Evolutionary conservation across 2,888 invertebrate species (phyloP), one percentile per base, ranked within the genome.

Genomic region (Agriopis leucophaearia): DNA sequence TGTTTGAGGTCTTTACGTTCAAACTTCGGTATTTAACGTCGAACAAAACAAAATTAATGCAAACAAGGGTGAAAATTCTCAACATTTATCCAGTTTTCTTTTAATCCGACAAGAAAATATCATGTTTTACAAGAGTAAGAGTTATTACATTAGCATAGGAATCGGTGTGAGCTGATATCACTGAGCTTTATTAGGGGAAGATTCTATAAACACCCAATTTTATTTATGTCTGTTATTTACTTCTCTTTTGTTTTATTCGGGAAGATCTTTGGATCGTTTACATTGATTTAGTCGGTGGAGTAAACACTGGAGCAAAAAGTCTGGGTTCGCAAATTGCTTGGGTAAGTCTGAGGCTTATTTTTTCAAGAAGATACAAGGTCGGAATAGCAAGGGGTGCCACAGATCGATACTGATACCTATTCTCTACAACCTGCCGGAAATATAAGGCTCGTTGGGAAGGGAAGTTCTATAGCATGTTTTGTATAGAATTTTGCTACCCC

Each of bases 81-180:
- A 78, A 79, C 77, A 88, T 89, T 82, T 83, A 81, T 81, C 76
- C 81, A 75, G 78, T 81, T 87, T 85, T 77, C 77, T 80, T 81
- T 80, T 78, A 81, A 81, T 84, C 74, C 76, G 77, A 84, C 81
- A 85, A 83, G 80, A 86, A 88, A 88, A 88, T 88, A 87, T 74
- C 66, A 64, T 70, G 73, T 89, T 88, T 85, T 83, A 88, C 85
- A 83, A 84, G 85, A 86, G 86, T 83, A 89, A 88, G 87, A 88
- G 89, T 88, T 90, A 85, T 87, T 78, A 82, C 81, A 92, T 93
- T 92, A 82, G 82, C 92, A 92, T 92, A 81, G 78, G 74, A 89
- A 92, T 92, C 74, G 79, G 54, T 72, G 75, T 76, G 78, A 84
- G 80, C 83, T 85, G 83, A 86, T 86, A 87, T 85, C 83, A 82